These are phyloP conservation scores for Hirtodrosophila duncani DNA, from an alignment of 2,888 invertebrate genomes.

Conservation along the genomic window DNA sequence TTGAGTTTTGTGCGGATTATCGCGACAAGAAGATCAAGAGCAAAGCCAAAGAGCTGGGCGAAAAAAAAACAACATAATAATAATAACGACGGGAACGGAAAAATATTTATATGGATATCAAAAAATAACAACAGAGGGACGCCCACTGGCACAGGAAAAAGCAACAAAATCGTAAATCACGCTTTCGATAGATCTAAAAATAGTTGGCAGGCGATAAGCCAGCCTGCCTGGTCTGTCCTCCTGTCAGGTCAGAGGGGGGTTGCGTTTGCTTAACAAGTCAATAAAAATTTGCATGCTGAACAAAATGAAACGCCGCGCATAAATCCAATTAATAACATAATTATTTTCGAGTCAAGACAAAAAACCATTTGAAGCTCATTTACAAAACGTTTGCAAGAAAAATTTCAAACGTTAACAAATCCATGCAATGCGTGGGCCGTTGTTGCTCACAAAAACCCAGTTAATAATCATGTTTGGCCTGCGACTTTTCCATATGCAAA, in stretches of 20 bases:
- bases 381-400: constrained; percentile 43
- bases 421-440: constrained; percentile 43
- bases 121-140: constrained; percentile 39
- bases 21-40: constrained; percentile 68
- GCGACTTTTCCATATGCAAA: constrained; percentile 12
- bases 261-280: constrained; percentile 11
- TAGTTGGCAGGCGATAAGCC: constrained; percentile 58
- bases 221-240: constrained; percentile 9
- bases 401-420: constrained; percentile 16
- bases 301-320: constrained; percentile 54
- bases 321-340: constrained; percentile 70
- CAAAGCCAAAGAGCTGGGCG: constrained; percentile 24
- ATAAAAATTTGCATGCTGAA: constrained; percentile 58
- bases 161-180: constrained; percentile 62
- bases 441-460: constrained; percentile 1
- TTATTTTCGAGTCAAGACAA: constrained; percentile 44
- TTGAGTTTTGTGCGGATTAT: constrained; percentile 60
- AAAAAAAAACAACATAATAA: constrained; percentile 5
- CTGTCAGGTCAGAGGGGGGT: background rate
- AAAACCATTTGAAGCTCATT: constrained; percentile 51
- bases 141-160: constrained; percentile 45
- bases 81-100: constrained; percentile 10
- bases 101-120: constrained; percentile 52
- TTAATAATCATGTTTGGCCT: too few species aligned
- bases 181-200: constrained; percentile 65